Conservation (phyloP, 2,888 invertebrate species). For the Limulus polyphemus region DNA sequence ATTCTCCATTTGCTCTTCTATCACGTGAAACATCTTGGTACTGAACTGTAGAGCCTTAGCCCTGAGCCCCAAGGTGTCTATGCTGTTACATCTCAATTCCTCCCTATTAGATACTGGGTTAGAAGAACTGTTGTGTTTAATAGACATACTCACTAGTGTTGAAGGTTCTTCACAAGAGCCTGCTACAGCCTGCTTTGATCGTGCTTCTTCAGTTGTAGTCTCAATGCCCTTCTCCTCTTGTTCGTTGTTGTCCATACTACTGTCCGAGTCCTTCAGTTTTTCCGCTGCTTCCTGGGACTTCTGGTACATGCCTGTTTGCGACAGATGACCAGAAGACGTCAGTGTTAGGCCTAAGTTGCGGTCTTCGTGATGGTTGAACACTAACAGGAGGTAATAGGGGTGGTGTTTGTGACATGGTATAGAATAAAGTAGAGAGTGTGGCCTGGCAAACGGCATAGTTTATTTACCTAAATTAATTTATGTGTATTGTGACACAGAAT, state of each 20-base stretch:
- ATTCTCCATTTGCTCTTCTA: too few relatives aligned
- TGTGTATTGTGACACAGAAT: too few relatives aligned
- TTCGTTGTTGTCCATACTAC: not conserved
- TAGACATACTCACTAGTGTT: not conserved
- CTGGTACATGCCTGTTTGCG: constrained; percentile 83
- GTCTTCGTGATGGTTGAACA: too few relatives aligned
- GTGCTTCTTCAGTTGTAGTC: too few relatives aligned
- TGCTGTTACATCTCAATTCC: constrained; percentile 67
- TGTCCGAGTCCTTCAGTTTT: constrained; percentile 61
- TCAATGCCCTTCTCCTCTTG: not conserved
- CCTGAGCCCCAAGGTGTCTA: constrained; percentile 61
- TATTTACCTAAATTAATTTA: too few relatives aligned
- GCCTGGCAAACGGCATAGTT: too few relatives aligned
- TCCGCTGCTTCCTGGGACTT: constrained; percentile 95
- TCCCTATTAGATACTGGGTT: constrained; percentile 31
- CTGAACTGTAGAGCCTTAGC: constrained; percentile 87
- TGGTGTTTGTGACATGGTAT: too few relatives aligned
- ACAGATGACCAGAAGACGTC: too few relatives aligned
- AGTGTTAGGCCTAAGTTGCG: too few relatives aligned
- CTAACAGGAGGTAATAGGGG: too few relatives aligned
- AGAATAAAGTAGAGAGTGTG: too few relatives aligned
- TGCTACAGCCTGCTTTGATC: not conserved
- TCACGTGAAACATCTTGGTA: constrained; percentile 31
- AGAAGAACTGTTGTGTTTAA: not conserved
- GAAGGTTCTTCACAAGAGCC: not conserved